Evolutionary conservation across 2,797 vertebrate genomes (phyloP), one percentile per base, ranked within the genome.

Genomic region (Pogonophryne albipinna): DNA sequence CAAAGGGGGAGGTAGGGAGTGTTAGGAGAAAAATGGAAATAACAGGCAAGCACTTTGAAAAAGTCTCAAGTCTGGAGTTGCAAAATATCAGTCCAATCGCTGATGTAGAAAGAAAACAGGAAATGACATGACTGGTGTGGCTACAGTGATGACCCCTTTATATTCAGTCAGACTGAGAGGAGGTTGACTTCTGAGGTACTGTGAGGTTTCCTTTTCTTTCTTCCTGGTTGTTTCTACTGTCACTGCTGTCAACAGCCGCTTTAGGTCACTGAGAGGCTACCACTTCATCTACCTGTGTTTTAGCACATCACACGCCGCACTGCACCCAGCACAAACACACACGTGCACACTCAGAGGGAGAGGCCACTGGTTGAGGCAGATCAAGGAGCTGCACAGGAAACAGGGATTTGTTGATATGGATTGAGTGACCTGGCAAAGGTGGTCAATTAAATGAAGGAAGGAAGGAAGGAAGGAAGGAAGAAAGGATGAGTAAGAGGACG

Each of bases 211-310:
- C 59, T 69, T 51, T 78, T 66, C 63, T 61, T 53, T 79, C 61
- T 53, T 67, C 63, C 55, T 78, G 66, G 76, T 84, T 63, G 73
- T 84, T 79, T 80, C 68, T 65, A 31, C 81, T 83, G 82, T 85
- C 82, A 81, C 77, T 53, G 75, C 75, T 82, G 84, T 84, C 85
- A 83, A 80, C 86, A 79, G 77, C 71, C 47, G 27, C 83, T 88
- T 91, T 84, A 90, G 89, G 88, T 92, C 91, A 91, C 85, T 64
- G 67, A 84, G 83, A 92, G 89, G 90, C 66, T 85, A 87, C 74
- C 34, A 17, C 83, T 83, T 80, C 86, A 85, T 89, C 87, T 91
- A 92, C 90, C 90, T 90, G 88, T 83, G 83, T 89, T 92, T 92
- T 89, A 92, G 81, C 90, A 84, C 79, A 90, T 91, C 83, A 90